Conservation (phyloP, 2,113 vertebrate genomes). For the Laterallus jamaicensis region DNA sequence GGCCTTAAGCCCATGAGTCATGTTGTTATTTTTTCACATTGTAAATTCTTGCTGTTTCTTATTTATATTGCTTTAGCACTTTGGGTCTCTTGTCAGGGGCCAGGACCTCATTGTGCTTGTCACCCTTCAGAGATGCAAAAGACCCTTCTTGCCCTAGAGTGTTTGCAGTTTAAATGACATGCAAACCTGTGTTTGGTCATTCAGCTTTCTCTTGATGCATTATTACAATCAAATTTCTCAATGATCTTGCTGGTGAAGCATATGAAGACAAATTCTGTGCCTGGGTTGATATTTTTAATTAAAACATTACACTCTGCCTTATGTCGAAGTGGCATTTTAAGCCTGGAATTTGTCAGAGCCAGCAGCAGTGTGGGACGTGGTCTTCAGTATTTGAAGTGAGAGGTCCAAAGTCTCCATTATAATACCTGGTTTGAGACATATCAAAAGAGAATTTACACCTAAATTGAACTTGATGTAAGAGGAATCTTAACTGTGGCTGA, state of each 20-base stretch:
- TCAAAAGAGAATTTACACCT: neutral
- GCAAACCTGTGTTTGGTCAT: neutral
- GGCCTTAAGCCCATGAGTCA: constrained; percentile 21
- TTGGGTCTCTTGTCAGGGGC: neutral
- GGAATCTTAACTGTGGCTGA: neutral
- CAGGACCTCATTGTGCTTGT: neutral
- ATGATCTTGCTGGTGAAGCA: neutral
- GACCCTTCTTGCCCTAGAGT: neutral
- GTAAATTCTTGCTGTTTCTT: constrained; percentile 63
- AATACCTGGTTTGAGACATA: neutral
- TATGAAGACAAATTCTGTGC: neutral
- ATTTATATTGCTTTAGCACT: constrained; percentile 50
- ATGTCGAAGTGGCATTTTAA: neutral
- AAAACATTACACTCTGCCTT: neutral
- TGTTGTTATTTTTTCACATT: constrained; percentile 66
- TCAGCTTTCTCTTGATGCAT: neutral
- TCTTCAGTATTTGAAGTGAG: neutral
- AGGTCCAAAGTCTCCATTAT: neutral
- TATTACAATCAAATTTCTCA: neutral
- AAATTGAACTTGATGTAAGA: neutral
- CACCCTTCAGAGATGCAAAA: neutral
- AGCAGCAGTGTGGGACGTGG: neutral
- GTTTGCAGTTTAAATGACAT: neutral
- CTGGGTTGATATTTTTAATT: neutral
- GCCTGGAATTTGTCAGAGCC: neutral